phyloP scores from a whole-genome alignment of 2,888 invertebrate species.

The Andrena camellia region DNA sequence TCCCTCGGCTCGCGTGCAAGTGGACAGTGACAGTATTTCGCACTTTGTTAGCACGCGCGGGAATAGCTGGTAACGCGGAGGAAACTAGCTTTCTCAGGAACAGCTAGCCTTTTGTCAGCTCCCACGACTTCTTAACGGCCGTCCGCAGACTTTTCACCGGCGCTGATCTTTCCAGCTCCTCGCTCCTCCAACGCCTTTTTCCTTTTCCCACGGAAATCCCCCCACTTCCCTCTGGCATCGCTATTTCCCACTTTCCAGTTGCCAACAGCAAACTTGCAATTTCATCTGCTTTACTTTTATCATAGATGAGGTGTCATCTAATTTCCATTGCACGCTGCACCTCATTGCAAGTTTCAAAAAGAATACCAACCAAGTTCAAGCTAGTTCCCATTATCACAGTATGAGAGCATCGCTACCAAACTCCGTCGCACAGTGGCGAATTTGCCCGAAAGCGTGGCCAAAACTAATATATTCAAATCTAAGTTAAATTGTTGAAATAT shows the following conservation, averaged over 20 bases:
- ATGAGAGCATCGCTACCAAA: too few relatives aligned
- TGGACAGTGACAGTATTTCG: conserved; percentile 51
- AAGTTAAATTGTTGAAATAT: too few relatives aligned
- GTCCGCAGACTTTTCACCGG: conserved; percentile 24
- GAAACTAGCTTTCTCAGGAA: conserved; percentile 50
- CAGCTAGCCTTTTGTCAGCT: conserved; percentile 53
- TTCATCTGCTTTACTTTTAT: neutral
- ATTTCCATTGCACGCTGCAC: neutral
- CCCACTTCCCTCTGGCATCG: neutral
- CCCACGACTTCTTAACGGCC: conserved; percentile 56
- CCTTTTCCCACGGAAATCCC: conserved; percentile 3
- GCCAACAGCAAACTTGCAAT: neutral
- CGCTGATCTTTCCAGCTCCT: conserved; percentile 43
- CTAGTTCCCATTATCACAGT: too few relatives aligned
- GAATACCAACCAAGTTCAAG: too few relatives aligned
- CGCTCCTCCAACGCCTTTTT: conserved; percentile 7
- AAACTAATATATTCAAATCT: too few relatives aligned
- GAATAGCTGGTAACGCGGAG: neutral
- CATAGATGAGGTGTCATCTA: neutral
- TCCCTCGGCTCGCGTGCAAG: conserved; percentile 23
- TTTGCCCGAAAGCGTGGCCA: too few relatives aligned
- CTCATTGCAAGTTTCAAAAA: too few relatives aligned
- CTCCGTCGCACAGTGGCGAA: too few relatives aligned
- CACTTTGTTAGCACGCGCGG: conserved; percentile 42
- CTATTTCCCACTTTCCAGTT: neutral